These are phyloP conservation scores for Ephialtes manifestator DNA, from an alignment of 2,888 invertebrate genomes.

Conservation along the genomic window DNA sequence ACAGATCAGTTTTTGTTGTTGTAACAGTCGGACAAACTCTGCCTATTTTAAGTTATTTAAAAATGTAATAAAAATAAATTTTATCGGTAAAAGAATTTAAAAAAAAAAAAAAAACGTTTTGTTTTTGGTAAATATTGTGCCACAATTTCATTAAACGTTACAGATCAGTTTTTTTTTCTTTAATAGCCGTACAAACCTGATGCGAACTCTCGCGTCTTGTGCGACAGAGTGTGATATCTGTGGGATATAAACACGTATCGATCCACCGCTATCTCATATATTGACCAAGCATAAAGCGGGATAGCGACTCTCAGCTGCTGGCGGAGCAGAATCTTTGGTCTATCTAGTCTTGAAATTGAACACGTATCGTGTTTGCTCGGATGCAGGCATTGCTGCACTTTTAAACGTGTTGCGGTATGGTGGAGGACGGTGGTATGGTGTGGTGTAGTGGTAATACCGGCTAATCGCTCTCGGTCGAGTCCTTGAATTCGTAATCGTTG, in stretches of 20 bases:
- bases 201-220: too few relatives aligned
- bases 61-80: too few relatives aligned
- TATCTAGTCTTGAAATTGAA: constrained; percentile 56
- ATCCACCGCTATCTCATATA: neutral
- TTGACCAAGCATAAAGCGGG: neutral
- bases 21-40: too few relatives aligned
- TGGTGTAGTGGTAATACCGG: constrained; percentile 57
- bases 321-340: constrained; percentile 14
- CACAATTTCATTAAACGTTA: too few relatives aligned
- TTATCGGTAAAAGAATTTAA: too few relatives aligned
- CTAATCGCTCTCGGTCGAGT: constrained; percentile 71
- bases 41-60: too few relatives aligned
- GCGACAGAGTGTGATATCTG: neutral
- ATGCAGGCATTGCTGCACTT: neutral
- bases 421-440: constrained; percentile 36
- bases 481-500: constrained; percentile 78
- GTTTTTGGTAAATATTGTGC: too few relatives aligned
- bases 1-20: too few relatives aligned
- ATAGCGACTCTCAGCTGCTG: constrained; percentile 5
- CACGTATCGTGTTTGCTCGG: constrained; percentile 47
- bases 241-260: neutral
- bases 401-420: constrained; percentile 51
- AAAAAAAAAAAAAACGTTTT: too few relatives aligned
- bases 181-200: too few relatives aligned
- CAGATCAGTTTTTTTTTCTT: too few relatives aligned